A percentile compares a stretch with the other conserved stretches of the same genome.
Conservation (phyloP, 2,113 vertebrate species). For the Gasterosteus nipponicus region DNA sequence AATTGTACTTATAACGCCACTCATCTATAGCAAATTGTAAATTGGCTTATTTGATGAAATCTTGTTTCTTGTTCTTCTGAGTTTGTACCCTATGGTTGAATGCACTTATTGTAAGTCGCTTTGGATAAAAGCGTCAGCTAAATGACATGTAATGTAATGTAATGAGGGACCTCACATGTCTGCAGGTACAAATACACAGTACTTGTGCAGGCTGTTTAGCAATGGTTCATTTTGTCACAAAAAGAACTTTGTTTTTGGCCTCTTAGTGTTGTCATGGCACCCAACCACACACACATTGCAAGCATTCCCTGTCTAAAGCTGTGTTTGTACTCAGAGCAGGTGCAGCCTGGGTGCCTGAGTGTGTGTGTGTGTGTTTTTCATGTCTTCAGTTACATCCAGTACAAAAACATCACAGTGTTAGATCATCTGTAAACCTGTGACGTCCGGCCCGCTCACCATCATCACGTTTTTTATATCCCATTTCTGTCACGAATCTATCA, state of each 20-base stretch:
- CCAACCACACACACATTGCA: conserved; percentile 28
- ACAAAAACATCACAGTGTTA: background rate
- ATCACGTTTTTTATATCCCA: background rate
- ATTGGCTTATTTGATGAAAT: too few species aligned
- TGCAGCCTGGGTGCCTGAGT: conserved; percentile 30
- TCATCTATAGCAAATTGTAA: too few species aligned
- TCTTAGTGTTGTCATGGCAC: conserved; percentile 26
- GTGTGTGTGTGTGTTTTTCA: conserved; percentile 12
- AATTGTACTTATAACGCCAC: too few species aligned
- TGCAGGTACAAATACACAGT: background rate
- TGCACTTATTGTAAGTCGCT: too few species aligned
- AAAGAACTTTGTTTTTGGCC: conserved; percentile 47
- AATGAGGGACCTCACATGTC: background rate
- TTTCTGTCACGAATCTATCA: background rate
- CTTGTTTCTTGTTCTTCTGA: too few species aligned
- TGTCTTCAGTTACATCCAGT: conserved; percentile 1
- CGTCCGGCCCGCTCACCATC: background rate
- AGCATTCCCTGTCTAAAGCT: conserved; percentile 43
- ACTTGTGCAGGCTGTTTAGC: background rate
- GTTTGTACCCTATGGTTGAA: too few species aligned
- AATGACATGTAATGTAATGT: too few species aligned
- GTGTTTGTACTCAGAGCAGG: conserved; percentile 49
- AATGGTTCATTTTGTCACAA: conserved; percentile 21
- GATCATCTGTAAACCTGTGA: conserved; percentile 4
- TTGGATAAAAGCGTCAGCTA: too few species aligned